Conservation (phyloP, 2,888 invertebrate genomes). For the Coelogynopora nodosa region DNA sequence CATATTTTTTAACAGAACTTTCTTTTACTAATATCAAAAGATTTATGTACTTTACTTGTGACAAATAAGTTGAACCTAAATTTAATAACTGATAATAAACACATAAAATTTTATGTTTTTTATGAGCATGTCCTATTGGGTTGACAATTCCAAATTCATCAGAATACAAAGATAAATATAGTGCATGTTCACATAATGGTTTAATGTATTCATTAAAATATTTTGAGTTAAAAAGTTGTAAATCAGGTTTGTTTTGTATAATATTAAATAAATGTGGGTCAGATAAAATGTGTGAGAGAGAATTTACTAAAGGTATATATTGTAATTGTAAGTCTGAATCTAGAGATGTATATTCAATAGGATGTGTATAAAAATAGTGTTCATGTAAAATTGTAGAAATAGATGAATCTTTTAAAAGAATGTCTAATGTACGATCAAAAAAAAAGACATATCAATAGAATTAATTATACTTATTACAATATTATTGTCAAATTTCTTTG, state of each 20-base stretch:
- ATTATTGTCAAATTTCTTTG: too few species aligned
- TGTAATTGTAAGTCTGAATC: not conserved
- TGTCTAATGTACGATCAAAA: not conserved
- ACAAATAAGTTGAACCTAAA: not conserved
- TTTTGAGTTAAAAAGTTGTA: not conserved
- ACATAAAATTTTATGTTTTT: not conserved
- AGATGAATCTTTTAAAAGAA: not conserved
- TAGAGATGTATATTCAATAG: not conserved
- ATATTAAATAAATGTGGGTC: not conserved
- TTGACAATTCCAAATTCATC: not conserved
- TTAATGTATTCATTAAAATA: not conserved
- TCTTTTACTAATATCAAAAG: not conserved
- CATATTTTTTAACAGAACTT: not conserved
- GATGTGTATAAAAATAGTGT: not conserved
- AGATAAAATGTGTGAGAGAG: not conserved
- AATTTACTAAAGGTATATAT: not conserved
- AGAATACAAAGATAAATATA: not conserved
- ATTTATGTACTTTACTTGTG: not conserved
- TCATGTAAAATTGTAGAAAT: not conserved
- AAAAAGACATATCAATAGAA: too few species aligned
- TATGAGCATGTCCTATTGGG: not conserved
- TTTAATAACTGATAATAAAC: not conserved
- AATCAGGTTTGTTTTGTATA: not conserved
- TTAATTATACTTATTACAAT: too few species aligned
- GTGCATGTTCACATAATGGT: not conserved